Conservation (phyloP, 1,140 invertebrate genomes). For the Drosophila rhopaloa region DNA sequence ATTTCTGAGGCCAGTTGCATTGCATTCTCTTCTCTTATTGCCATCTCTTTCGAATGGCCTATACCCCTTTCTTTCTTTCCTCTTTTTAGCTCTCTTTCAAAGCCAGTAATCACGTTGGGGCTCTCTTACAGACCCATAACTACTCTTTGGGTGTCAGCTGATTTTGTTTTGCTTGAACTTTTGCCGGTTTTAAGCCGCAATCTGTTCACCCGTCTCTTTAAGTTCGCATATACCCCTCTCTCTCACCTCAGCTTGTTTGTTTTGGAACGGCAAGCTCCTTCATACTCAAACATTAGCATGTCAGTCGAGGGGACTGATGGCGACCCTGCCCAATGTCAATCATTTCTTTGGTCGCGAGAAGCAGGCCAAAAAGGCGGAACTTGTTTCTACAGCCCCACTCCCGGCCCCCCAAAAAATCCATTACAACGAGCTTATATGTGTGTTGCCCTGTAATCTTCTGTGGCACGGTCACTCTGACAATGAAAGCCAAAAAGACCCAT, state of each 20-base stretch:
- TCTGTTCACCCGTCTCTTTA: slow-evolving; percentile 22
- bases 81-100: slow-evolving; percentile 12
- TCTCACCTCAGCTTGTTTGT: slow-evolving; percentile 33
- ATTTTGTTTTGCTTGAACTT: slow-evolving; percentile 83
- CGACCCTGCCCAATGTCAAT: slow-evolving; percentile 81
- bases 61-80: slow-evolving; percentile 10
- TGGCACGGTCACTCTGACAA: slow-evolving; percentile 53
- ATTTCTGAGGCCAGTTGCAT: slow-evolving; percentile 59
- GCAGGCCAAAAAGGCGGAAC: slow-evolving; percentile 70
- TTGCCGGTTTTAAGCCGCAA: slow-evolving; percentile 63
- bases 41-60: slow-evolving; percentile 11
- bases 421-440: slow-evolving; percentile 63
- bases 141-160: slow-evolving; percentile 61
- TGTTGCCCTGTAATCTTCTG: slow-evolving; percentile 32
- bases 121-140: slow-evolving; percentile 13
- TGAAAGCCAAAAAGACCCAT: slow-evolving; percentile 39
- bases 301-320: slow-evolving; percentile 41
- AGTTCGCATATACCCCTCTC: not conserved
- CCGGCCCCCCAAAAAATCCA: slow-evolving; percentile 36
- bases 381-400: slow-evolving; percentile 28
- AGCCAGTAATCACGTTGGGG: not conserved
- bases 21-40: slow-evolving; percentile 12
- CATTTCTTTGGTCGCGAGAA: slow-evolving; percentile 59
- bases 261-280: slow-evolving; percentile 32
- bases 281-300: slow-evolving; percentile 60